Evolutionary conservation across 2,113 vertebrate species (phyloP).

Genomic region (Thalassoma bifasciatum): DNA sequence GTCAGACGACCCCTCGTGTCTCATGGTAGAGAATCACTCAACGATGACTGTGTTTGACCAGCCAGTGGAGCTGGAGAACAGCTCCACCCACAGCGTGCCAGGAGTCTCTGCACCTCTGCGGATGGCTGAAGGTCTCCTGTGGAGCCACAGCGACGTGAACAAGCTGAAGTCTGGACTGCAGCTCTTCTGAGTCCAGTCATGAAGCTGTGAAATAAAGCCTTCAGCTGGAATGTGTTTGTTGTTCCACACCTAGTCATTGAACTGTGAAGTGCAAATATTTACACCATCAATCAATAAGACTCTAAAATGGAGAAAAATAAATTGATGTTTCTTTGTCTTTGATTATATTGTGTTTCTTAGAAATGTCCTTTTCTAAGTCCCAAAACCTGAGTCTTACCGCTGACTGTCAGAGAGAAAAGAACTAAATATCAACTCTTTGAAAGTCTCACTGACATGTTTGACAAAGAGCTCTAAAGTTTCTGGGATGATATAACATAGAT

Average conservation of each 20-base stretch:
- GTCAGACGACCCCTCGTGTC: constrained; percentile 89
- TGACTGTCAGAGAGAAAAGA: too few species aligned
- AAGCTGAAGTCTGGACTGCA: constrained; percentile 82
- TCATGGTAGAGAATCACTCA: constrained; percentile 89
- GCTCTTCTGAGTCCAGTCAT: constrained; percentile 72
- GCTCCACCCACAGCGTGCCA: constrained; percentile 28
- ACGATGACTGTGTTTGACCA: constrained; percentile 92
- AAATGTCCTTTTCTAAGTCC: too few species aligned
- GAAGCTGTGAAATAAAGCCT: not conserved
- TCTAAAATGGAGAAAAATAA: too few species aligned
- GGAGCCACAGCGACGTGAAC: constrained; percentile 78
- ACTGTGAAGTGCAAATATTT: too few species aligned
- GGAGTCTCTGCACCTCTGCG: constrained; percentile 21
- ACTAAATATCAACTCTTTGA: too few species aligned
- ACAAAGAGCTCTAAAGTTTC: too few species aligned
- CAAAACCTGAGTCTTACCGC: too few species aligned
- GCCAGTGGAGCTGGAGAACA: constrained; percentile 81
- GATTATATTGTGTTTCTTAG: too few species aligned
- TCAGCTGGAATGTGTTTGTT: not conserved
- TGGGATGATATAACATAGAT: too few species aligned
- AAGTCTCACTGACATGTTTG: too few species aligned
- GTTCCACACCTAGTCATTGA: not conserved
- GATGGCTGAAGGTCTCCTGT: constrained; percentile 70
- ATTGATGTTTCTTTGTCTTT: too few species aligned
- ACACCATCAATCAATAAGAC: too few species aligned